Percentiles rank a stretch among this genome's conserved stretches.
Evolutionary conservation across 1,140 invertebrate species (phyloP).

Genomic region (Bradysia coprophila): DNA sequence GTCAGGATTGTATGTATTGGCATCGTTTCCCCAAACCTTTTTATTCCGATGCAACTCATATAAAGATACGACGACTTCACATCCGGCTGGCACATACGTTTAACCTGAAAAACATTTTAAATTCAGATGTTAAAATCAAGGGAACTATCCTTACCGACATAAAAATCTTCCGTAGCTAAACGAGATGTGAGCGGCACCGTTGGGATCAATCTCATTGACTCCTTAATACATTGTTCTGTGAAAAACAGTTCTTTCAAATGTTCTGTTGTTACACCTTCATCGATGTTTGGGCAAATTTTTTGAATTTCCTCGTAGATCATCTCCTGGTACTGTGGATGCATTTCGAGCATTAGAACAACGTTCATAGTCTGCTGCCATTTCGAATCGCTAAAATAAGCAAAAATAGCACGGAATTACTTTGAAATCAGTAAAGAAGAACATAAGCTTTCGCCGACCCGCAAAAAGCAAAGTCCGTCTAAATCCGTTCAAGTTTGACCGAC

Average conservation of each 20-base stretch:
- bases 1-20: conserved; percentile 39
- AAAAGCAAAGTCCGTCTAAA: too few relatives aligned
- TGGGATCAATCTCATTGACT: not conserved
- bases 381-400: too few relatives aligned
- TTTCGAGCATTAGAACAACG: not conserved
- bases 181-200: not conserved
- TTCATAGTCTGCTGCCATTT: not conserved
- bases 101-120: too few relatives aligned
- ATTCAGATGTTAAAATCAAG: too few relatives aligned
- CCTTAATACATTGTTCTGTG: not conserved
- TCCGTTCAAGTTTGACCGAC: too few relatives aligned
- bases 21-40: conserved; percentile 16
- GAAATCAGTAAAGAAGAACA: too few relatives aligned
- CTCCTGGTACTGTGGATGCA: not conserved
- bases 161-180: too few relatives aligned
- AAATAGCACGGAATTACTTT: too few relatives aligned
- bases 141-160: too few relatives aligned
- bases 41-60: conserved; percentile 14
- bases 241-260: not conserved
- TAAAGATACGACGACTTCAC: not conserved
- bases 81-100: not conserved
- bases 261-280: not conserved
- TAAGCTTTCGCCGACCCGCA: too few relatives aligned
- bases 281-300: not conserved
- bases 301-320: not conserved